Base-by-base conservation (phyloP, 2,888 invertebrate genomes). In the Cantharis rustica region DNA sequence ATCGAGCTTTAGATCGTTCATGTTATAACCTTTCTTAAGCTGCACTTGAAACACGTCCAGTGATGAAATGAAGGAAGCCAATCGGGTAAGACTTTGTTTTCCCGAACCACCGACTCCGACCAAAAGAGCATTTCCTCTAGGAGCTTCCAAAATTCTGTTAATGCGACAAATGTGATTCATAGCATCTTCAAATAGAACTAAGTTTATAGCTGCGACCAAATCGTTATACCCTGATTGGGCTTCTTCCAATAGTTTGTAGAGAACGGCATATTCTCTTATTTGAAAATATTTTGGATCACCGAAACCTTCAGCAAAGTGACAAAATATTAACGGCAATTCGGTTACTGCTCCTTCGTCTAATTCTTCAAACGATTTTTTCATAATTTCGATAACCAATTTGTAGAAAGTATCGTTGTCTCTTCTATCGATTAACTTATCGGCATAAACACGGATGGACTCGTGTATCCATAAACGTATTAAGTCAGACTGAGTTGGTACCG, bases 81-180 rank as follows among this genome's bases (percentile, higher is more conserved):
- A 89, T 72, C 97, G 90, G 0, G 97, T 95, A 63, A 98, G 89
- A 3, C 96, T 96, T 88, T 98, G 98, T 86, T 98, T 98, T 69
- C 98, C 98, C 75, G 96, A 96, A 31, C 98, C 98, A 61, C 98
- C 98, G 0, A 98, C 98, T 23, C 98, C 98, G 16, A 98, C 95
- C 16, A 98, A 89, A 23, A 98, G 89, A 0, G 97, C 98, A 86
- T 98, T 97, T 13, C 98, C 98, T 82, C 97, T 91, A 0, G 98
- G 96, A 1, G 95, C 93, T 88, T 98, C 98, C 84, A 98, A 89
- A 81, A 98, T 98, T 73, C 98, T 93, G 87, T 96, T 98, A 78
- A 98, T 98, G 91, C 95, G 92, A 88, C 96, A 96, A 71, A 98
- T 93, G 86, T 98, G 97, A 80, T 93, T 92, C 94, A 98, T 96